These are phyloP conservation scores for Elanoides forficatus DNA, from an alignment of 2,113 vertebrate species.

Conservation along the genomic window DNA sequence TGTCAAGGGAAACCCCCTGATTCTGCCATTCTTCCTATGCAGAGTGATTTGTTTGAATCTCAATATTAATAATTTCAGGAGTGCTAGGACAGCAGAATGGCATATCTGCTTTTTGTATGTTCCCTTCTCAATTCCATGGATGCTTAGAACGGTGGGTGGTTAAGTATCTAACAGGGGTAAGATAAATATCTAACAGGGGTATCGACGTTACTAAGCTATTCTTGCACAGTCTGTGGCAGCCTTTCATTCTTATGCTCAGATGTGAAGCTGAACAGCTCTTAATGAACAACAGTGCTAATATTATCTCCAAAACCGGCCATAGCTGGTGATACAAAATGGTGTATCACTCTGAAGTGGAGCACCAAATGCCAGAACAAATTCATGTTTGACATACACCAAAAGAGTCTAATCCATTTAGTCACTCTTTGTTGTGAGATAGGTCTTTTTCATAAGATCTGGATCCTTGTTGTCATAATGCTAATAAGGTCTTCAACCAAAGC, in stretches of 20 bases:
- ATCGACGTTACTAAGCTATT: rapidly evolving
- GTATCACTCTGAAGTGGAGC: background rate
- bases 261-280: background rate
- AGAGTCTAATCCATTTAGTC: background rate
- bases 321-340: background rate
- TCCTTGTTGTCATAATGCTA: background rate
- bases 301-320: background rate
- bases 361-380: background rate
- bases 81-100: background rate
- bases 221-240: background rate
- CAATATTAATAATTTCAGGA: background rate
- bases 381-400: background rate
- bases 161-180: background rate
- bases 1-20: background rate
- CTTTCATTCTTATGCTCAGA: background rate
- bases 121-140: background rate
- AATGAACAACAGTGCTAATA: background rate
- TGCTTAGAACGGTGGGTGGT: rapidly evolving
- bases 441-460: background rate
- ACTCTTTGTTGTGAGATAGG: background rate
- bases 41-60: background rate
- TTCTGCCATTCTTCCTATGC: background rate
- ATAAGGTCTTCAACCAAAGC: background rate
- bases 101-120: background rate
- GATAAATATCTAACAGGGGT: too few species aligned